Evolutionary conservation across 2,888 invertebrate genomes (phyloP).

Genomic region (Bombylius major): DNA sequence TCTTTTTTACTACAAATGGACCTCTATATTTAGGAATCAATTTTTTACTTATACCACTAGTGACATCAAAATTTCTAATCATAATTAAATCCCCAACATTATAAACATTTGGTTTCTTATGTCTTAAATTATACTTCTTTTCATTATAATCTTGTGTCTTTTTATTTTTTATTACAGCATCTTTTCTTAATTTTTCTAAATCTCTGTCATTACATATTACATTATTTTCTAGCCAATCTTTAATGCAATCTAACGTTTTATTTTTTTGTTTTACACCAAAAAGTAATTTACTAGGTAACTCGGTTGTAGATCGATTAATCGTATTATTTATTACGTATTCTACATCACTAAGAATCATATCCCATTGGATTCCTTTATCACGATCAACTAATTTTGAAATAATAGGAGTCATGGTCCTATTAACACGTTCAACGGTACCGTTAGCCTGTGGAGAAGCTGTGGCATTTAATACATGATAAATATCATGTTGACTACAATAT

Average conservation of each 20-base stretch:
- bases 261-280: no score
- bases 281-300: no score
- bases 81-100: slow-evolving; percentile 15
- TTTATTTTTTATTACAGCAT: slow-evolving; percentile 8
- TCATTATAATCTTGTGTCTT: slow-evolving; percentile 17
- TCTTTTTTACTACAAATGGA: slow-evolving; percentile 12
- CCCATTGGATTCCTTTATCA: no score
- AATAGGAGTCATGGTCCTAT: not conserved
- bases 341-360: no score
- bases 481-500: no score
- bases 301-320: no score
- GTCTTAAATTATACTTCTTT: slow-evolving; percentile 2
- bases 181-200: slow-evolving; percentile 13
- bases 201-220: no score
- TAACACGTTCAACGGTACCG: not conserved
- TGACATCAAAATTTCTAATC: slow-evolving; percentile 12
- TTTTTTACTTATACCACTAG: slow-evolving; percentile 7
- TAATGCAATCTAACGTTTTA: no score
- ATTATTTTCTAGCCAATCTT: no score
- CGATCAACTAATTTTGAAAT: not conserved
- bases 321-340: no score
- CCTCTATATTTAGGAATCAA: slow-evolving; percentile 15
- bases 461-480: no score
- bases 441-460: not conserved
- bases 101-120: slow-evolving; percentile 12